Percentiles rank a stretch among this genome's conserved stretches.
phyloP scores from a whole-genome alignment of 2,797 vertebrate species.

The Sebastes minor region DNA sequence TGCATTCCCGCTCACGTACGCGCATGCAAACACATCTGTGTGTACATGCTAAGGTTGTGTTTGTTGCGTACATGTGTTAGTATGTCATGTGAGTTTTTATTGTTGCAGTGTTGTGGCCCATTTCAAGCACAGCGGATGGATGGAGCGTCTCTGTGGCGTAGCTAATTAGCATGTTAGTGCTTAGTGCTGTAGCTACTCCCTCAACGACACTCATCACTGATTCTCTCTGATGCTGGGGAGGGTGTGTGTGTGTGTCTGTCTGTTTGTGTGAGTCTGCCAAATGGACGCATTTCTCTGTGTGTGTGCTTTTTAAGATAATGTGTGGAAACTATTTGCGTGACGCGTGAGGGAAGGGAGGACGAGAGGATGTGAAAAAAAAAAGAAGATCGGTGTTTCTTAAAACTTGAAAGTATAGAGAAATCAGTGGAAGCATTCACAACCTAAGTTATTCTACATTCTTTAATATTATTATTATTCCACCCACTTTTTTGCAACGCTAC shows the following conservation, averaged over 20 bases:
- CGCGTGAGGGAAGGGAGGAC: constrained; percentile 1
- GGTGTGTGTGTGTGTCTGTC: constrained; percentile 38
- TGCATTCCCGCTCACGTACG: background rate
- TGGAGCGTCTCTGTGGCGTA: constrained; percentile 74
- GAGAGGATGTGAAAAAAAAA: constrained; percentile 1
- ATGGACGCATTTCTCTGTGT: constrained; percentile 44
- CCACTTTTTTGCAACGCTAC: too few species aligned
- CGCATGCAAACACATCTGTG: background rate
- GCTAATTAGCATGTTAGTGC: constrained; percentile 84
- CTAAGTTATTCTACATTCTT: too few species aligned
- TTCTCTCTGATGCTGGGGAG: constrained; percentile 78
- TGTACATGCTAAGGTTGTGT: background rate
- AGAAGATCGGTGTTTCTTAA: background rate
- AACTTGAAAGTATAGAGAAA: background rate
- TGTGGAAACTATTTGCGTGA: constrained; percentile 56
- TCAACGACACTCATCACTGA: constrained; percentile 78
- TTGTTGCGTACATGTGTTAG: constrained; percentile 21
- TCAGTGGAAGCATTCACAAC: background rate
- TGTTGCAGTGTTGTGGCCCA: constrained; percentile 68
- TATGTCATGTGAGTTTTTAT: constrained; percentile 46
- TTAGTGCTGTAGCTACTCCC: constrained; percentile 75
- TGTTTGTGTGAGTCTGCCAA: constrained; percentile 61
- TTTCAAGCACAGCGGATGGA: constrained; percentile 74
- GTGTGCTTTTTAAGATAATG: constrained; percentile 32
- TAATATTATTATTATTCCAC: too few species aligned